Base-by-base conservation (phyloP, 1,140 invertebrate genomes). In the Galleria mellonella region DNA sequence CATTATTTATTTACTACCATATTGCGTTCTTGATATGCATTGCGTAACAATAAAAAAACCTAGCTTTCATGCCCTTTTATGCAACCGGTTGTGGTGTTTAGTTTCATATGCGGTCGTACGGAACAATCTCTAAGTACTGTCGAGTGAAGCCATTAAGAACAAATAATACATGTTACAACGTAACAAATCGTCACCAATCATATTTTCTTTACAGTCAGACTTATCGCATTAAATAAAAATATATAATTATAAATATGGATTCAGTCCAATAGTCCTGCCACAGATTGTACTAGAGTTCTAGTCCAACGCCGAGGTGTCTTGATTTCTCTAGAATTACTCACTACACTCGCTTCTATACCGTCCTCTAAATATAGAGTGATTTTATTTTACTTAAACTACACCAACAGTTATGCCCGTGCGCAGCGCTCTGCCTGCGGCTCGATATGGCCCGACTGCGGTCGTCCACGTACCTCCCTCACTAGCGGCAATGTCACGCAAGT, bases 1-100 rank as follows among this genome's bases (percentile, higher is more conserved):
- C 78, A 85, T 81, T 83, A 83, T 85, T 83, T 83, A 85, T 85
- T 82, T 81, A 72, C 82, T 85, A 85, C 72, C 82, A 83, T 85
- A 85, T 85, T 85, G 82, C 82, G 82, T 85, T 68, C 75, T 73
- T 83, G 81, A 85, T 85, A 85, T 83, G 81, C 81, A 85, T 85
- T 72, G 81, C 81, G 81, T 85, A 85, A 85, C 81, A 83, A 83
- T 83, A 83, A 85, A 83, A 84, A 84, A 84, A 84, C 74, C 67
- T 84, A 84, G 81, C 81, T 81, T 78, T 72, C 64, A 74, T 77
- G 79, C 73, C 77, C 59, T 73, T 43, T 3, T 64, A 67, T 63
- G 72, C 74, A 64, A 70, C 68, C 66, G 64, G 65, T 57, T 60
- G 60, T 58, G 50, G 61, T 36, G 66, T 44, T 51, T 28, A 35